Base-by-base conservation (phyloP, 2,888 invertebrate species). In the Oligia fasciuncula region DNA sequence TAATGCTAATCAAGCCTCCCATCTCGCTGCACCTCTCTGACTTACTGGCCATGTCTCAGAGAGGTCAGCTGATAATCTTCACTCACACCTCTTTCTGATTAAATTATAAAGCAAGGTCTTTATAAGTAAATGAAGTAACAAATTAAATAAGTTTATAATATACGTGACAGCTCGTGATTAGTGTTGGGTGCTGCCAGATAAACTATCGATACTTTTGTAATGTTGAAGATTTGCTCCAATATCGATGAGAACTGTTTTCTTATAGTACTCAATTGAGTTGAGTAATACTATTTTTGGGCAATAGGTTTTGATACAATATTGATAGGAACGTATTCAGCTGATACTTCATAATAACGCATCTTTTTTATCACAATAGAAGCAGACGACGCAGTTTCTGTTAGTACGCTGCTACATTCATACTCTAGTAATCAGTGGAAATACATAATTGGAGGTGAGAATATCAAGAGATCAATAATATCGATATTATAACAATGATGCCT, bases 41-140 rank as follows among this genome's bases (percentile, higher is more conserved):
- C 49, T 76, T n/a, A 76, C 54, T 40, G 76, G 35, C 54, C 29
- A 11, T 63, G 46, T 43, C 62, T 77, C 23, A 5, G 57, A 11
- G 69, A 83, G 85, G 80, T 85, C 85, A 85, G 70, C 67, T 23
- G 83, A 75, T 85, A 83, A 85, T 83, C 63, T 85, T 54, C 75
- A 62, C 57, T 84, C 77, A 35, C 83, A 73, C 85, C 76, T 85
- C 46, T 73, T 49, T 69, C 69, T 57, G 83, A 83, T 85, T 80
- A 73, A 85, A 69, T 80, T 69, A 75, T 85, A 83, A 79, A 75
- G 77, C 76, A 72, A 79, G 70, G 49, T 76, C 73, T 83, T 78
- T 65, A 79, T 73, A 74, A 81, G 71, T 81, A 65, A 81, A 84
- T 84, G 35, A 78, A 81, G 72, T 60, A 76, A 73, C 73, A 83